Conservation (phyloP, 2,797 vertebrate genomes). For the Leptatherina wallacei region DNA sequence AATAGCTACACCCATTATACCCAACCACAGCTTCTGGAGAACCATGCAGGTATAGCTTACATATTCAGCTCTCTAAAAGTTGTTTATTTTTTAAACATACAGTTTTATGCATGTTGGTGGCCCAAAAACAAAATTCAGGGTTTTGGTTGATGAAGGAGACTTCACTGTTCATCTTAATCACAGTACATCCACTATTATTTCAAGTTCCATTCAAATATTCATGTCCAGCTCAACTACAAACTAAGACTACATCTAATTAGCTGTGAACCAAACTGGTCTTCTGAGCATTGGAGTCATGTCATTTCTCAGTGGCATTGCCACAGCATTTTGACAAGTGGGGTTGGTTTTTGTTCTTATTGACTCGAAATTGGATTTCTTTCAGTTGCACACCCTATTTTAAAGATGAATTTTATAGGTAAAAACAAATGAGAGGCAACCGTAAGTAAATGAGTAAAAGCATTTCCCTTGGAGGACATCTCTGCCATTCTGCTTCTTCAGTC, state of each 20-base stretch:
- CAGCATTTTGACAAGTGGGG: background rate
- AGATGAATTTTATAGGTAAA: conserved; percentile 16
- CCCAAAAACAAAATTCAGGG: no score
- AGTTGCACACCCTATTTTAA: conserved; percentile 14
- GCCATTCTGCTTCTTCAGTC: conserved; percentile 13
- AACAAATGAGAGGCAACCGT: conserved; percentile 18
- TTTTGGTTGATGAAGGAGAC: no score
- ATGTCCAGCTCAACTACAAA: background rate
- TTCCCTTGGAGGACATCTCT: conserved; percentile 23
- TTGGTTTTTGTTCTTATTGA: no score
- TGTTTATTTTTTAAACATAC: no score
- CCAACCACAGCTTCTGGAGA: no score
- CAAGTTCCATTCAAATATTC: background rate
- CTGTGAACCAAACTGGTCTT: background rate
- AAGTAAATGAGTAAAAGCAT: background rate
- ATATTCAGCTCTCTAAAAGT: no score
- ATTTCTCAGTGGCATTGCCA: conserved; percentile 8
- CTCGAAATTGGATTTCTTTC: conserved; percentile 1
- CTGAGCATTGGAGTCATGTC: background rate
- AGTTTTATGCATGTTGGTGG: no score
- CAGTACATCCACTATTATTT: no score
- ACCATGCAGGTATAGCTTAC: no score
- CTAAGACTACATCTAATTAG: background rate
- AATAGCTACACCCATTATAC: no score
- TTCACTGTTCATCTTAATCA: no score